Base-by-base conservation (phyloP, 2,888 invertebrate species). In the Cheiracanthium punctorium region DNA sequence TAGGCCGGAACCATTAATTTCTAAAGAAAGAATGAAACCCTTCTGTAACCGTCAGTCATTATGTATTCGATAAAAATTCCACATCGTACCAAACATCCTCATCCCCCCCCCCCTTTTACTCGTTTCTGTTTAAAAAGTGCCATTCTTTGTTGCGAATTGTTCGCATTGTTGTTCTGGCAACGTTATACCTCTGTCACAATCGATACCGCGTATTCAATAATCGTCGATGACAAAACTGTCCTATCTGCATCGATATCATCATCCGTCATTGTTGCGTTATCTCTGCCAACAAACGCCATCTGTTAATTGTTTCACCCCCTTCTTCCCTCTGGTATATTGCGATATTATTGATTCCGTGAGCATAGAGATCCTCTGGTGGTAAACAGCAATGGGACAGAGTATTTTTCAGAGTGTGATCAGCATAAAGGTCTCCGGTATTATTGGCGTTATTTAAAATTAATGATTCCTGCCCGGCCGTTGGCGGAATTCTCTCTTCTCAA, bases 371-470 rank as follows among this genome's bases (percentile, higher is more conserved):
- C 43, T 17, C 24, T n/a, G 37, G 32, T 33, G 4, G 24, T 8
- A 5, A 24, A n/a, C 76, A 32, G 64, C 71, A 82, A 71, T 37
- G 37, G 48, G 67, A 52, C 64, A 43, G 74, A 17, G 29, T 84
- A 85, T 85, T 85, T 85, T 86, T 86, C 84, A 85, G 33, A 80
- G 70, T 72, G 52, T 77, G 76, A 73, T 84, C 69, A 30, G 52
- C 58, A 72, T 67, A 10, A n/a, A 48, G 12, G 37, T 7, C 10
- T 37, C 43, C 29, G 48, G 65, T 84, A 73, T 72, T 74, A 79
- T 85, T 79, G 79, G 69, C 70, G 48, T 41, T 69, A 85, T 79
- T 85, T 73, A 85, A 85, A 85, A 85, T 85, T 85, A 80, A 85
- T 85, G 84, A 80, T 41, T 24, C 58, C 4, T 4, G 24, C 58